phyloP scores from a whole-genome alignment of 1,140 invertebrate genomes.

The Mesaphorura yosii region DNA sequence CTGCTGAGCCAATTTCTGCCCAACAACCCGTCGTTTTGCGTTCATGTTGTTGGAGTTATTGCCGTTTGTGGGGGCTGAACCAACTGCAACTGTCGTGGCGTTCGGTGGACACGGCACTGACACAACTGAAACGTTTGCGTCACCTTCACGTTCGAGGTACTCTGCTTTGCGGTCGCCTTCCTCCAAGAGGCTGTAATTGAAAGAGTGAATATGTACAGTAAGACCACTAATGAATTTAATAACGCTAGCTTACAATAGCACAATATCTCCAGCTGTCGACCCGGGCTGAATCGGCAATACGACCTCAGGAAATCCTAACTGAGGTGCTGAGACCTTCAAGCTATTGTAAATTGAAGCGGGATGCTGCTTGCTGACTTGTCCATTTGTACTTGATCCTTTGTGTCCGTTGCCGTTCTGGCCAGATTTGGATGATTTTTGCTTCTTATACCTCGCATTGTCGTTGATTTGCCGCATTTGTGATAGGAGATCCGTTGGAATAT shows the following conservation, averaged over 20 bases:
- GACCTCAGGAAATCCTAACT: slow-evolving; percentile 40
- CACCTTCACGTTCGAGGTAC: slow-evolving; percentile 24
- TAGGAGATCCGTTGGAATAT: slow-evolving; percentile 58
- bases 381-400: neutral
- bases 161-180: slow-evolving; percentile 31
- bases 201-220: neutral
- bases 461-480: slow-evolving; percentile 51
- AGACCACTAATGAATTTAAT: neutral
- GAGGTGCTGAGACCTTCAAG: slow-evolving; percentile 41
- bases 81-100: neutral
- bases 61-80: neutral
- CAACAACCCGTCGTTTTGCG: slow-evolving; percentile 30
- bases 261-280: slow-evolving; percentile 42
- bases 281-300: slow-evolving; percentile 38
- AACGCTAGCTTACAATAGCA: slow-evolving; percentile 37
- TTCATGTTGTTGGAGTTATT: slow-evolving; percentile 19
- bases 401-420: slow-evolving; percentile 32
- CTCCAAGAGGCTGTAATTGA: slow-evolving; percentile 18
- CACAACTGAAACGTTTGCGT: neutral
- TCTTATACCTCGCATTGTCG: slow-evolving; percentile 42
- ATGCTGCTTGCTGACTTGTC: neutral
- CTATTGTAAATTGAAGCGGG: slow-evolving; percentile 17
- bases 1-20: slow-evolving; percentile 12
- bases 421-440: slow-evolving; percentile 36
- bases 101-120: neutral